A percentile compares a stretch with the other conserved stretches of the same genome.
phyloP scores from a whole-genome alignment of 2,113 vertebrate genomes.

The Rhinichthys klamathensis region DNA sequence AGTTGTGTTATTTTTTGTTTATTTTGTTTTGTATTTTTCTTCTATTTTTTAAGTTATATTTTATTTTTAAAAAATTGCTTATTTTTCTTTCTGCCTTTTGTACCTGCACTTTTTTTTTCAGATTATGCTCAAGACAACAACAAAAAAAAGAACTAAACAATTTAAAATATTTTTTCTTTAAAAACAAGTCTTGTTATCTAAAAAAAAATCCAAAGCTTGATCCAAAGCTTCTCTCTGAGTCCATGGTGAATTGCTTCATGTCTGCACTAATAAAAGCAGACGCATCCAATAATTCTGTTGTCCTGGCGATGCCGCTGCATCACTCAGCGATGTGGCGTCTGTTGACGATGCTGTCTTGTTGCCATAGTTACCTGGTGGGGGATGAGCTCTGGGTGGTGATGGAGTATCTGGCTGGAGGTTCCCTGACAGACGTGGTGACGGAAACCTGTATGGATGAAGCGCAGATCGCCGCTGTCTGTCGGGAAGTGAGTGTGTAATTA shows the following conservation, averaged over 20 bases:
- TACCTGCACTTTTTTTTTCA: no score
- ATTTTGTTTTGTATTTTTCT: no score
- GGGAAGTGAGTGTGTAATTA: constrained; percentile 81
- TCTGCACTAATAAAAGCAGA: neutral
- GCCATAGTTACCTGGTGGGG: constrained; percentile 90
- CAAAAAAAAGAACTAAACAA: neutral
- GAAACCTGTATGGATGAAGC: constrained; percentile 98
- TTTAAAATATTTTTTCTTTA: neutral
- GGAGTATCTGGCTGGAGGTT: constrained; percentile 97
- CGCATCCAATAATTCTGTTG: neutral
- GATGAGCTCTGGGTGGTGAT: constrained; percentile 99
- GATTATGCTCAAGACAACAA: no score
- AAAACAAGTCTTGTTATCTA: neutral
- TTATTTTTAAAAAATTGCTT: no score
- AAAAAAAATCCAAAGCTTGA: no score
- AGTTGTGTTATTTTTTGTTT: no score
- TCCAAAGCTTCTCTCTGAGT: neutral
- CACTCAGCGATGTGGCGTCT: constrained; percentile 1
- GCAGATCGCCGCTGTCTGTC: constrained; percentile 95
- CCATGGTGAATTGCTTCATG: neutral
- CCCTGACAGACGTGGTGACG: constrained; percentile 93
- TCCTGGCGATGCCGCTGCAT: neutral
- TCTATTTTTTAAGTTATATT: no score
- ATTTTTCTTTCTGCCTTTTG: no score
- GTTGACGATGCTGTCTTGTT: constrained; percentile 44